phyloP scores from a whole-genome alignment of 2,113 vertebrate species.

The Ammodytes dubius region DNA sequence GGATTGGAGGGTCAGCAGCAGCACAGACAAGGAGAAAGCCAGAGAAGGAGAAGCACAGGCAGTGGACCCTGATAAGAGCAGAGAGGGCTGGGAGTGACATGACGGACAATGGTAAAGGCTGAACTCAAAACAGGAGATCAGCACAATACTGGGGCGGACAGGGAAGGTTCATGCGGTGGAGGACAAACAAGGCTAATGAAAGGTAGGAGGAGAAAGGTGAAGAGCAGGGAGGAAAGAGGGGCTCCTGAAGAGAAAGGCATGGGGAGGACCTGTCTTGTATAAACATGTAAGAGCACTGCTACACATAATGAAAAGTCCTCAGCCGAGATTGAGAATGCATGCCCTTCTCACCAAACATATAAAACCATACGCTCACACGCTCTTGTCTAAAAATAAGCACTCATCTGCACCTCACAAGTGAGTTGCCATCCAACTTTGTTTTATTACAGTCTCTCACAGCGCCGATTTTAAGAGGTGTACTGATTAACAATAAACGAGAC shows the following conservation, averaged over 20 bases:
- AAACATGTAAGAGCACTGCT: constrained; percentile 25
- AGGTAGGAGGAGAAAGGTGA: constrained; percentile 29
- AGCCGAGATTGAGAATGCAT: not conserved
- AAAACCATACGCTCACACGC: constrained; percentile 9
- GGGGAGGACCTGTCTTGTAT: not conserved
- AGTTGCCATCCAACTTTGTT: not conserved
- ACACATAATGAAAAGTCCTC: not conserved
- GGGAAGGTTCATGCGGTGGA: constrained; percentile 15
- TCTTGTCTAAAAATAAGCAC: constrained; percentile 50
- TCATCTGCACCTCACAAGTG: not conserved
- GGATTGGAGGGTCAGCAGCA: not conserved
- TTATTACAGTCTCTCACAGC: constrained; percentile 11
- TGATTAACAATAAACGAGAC: not conserved
- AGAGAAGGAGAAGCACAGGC: constrained; percentile 30
- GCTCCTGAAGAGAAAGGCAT: constrained; percentile 48
- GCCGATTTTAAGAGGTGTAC: not conserved
- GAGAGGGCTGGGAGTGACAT: not conserved
- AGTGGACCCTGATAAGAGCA: constrained; percentile 23
- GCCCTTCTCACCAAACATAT: constrained; percentile 8
- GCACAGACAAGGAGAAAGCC: constrained; percentile 16
- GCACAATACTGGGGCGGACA: constrained; percentile 49
- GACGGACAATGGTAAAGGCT: constrained; percentile 41
- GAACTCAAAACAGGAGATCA: constrained; percentile 73
- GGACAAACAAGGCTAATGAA: constrained; percentile 35
- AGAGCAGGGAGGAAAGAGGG: constrained; percentile 41